Base-by-base conservation (phyloP, 2,113 vertebrate genomes). In the Microcebus griseorufus region DNA sequence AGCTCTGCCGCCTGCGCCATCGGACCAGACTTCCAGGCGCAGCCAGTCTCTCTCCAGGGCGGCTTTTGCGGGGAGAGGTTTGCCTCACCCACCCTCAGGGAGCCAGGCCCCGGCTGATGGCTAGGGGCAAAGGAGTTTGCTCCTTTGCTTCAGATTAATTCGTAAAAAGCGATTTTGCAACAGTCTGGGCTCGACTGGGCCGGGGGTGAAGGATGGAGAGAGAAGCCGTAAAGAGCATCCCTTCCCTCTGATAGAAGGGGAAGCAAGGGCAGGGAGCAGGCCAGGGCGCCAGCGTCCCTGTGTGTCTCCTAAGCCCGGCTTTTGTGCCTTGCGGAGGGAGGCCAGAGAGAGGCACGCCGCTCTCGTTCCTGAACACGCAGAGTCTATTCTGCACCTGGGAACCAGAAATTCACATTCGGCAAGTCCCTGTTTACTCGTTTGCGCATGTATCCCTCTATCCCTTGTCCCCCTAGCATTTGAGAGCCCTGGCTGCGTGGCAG, bases 131-230 rank as follows among this genome's bases (percentile, higher is more conserved):
- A 90, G 16, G 75, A 86, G 87, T 90, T 64, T 80, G 29, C 27
- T 78, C 85, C 20, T 48, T 93, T 82, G n/a, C 42, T 93, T 55
- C 37, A 78, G 51, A 73, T 81, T 53, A 86, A 39, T 45, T 90
- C 96, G 93, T 78, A 32, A 75, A 88, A 94, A 90, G 62, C 90
- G 65, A 51, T 93, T 94, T 87, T 83, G 37, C 62, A 93, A 34
- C 45, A 69, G 37, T 58, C 37, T 83, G 62, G 32, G 9, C 60
- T 72, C 72, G 27, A 93, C 62, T 87, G 45, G 45, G 70, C 60
- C 32, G 51, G 62, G 48, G 23, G 17, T n/a, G 62, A 88, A 58
- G 60, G 42, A 78, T 90, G 45, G 81, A 53, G 27, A 90, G 73
- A 75, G 67, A 37, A 86, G 20, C 58, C 14, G 2, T 69, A 81